Evolutionary conservation across 2,113 vertebrate species (phyloP).

Genomic region (Phylloscopus trochiloides): DNA sequence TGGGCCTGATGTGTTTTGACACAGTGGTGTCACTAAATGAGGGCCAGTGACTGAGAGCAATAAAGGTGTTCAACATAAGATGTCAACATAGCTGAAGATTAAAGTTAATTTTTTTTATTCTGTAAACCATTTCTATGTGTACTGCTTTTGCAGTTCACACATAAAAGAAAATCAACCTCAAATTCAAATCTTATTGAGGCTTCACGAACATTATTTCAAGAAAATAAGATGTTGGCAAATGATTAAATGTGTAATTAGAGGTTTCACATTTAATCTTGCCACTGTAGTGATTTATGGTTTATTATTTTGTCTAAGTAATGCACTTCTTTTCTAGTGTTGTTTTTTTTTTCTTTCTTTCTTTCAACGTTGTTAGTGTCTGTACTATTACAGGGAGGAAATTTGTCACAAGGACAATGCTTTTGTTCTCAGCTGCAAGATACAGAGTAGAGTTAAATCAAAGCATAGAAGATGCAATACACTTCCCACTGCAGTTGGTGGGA

Average conservation of each 20-base stretch:
- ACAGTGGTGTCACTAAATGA: background rate
- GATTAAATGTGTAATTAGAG: slow-evolving; percentile 65
- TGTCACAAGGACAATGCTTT: background rate
- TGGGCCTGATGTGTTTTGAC: background rate
- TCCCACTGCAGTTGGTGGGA: background rate
- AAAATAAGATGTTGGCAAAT: slow-evolving; percentile 37
- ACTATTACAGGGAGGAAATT: slow-evolving; percentile 26
- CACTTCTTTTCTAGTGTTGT: background rate
- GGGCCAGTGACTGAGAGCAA: background rate
- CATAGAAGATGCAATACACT: background rate
- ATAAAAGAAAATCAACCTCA: background rate
- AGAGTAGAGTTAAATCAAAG: slow-evolving; percentile 23
- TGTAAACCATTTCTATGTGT: background rate
- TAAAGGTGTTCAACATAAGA: background rate
- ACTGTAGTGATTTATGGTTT: slow-evolving; percentile 51
- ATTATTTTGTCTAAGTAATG: slow-evolving; percentile 56
- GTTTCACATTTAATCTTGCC: slow-evolving; percentile 44
- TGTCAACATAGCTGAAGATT: background rate
- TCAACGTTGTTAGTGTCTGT: background rate
- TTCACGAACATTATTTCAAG: background rate
- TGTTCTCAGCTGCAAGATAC: background rate
- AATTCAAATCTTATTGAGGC: slow-evolving; percentile 9
- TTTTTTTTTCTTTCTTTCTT: background rate
- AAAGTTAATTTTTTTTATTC: background rate
- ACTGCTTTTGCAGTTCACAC: background rate